Evolutionary conservation across 2,797 vertebrate genomes (phyloP), one percentile per base, ranked within the genome.

Genomic region (Poeciliopsis paucimaculata): DNA sequence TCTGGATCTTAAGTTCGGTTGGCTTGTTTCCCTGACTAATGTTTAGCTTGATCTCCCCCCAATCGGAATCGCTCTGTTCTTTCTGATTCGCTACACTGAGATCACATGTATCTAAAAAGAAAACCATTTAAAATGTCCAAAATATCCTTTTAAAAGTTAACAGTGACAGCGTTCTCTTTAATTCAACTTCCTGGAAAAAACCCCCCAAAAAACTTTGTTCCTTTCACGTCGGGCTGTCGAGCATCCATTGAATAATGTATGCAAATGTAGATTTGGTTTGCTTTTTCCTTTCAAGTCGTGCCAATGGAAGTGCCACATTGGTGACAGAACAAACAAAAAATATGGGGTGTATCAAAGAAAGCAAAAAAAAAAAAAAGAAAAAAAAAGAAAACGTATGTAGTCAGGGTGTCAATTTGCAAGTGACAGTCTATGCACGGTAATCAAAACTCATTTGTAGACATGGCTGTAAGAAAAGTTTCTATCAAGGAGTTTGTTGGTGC

Each of bases 311-410:
- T 87, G 89, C 85, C 87, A 88, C 8, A 66, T 85, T 88, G 46
- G 80, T 90, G 93, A 90, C 93, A 93, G 89, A 93, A 93, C 88
- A 94, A 92, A 93, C 88, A 87, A 74, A 76, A 87, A 89, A 87
- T 83, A 87, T 3, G 80, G 84, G 82, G 82, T 49, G 77, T 85
- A 92, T 93, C 92, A 93, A 92, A 93, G 90, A 78, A 45, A 87
- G 82, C 20, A 80, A 89, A 86, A 51, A 51, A 23, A 51, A 51
- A 51, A 51, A 20, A 51, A 51, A 89, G 1, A 87, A 4, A 5
- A 41, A 41, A 9, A 41, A 41, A 41, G 39, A 41, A 41, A 41
- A 90, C 79, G 83, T 86, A 91, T 88, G 87, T n/a, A 88, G 90
- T 80, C 89, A 39, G 76, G 60, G 73, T 72, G 83, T 89, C 92